phyloP scores from a whole-genome alignment of 1,140 invertebrate species.

The Euborellia annulipes region DNA sequence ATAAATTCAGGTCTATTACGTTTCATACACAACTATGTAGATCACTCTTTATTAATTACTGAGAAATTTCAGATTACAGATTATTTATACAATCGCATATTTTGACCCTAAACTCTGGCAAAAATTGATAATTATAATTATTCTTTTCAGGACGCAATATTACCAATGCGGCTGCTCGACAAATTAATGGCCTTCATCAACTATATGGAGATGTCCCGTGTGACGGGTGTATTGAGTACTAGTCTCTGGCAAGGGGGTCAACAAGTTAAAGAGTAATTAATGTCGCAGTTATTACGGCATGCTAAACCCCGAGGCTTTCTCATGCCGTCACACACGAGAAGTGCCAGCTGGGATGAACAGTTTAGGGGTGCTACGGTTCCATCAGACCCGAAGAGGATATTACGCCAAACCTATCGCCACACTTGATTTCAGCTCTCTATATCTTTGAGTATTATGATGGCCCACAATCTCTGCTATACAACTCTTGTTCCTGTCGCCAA shows the following conservation, averaged over 20 bases:
- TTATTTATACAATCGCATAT: too few species aligned
- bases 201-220: slow-evolving; percentile 99
- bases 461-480: slow-evolving; percentile 98
- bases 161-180: slow-evolving; percentile 81
- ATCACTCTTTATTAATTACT: too few species aligned
- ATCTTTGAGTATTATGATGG: slow-evolving; percentile 99
- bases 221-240: slow-evolving; percentile 89
- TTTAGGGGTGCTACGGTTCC: slow-evolving; percentile 97
- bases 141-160: too few species aligned
- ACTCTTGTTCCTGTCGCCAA: slow-evolving; percentile 71
- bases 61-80: too few species aligned
- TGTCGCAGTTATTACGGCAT: slow-evolving; percentile 85
- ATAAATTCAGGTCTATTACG: too few species aligned
- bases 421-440: slow-evolving; percentile 98
- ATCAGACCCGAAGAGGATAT: slow-evolving; percentile 91
- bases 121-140: too few species aligned
- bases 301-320: slow-evolving; percentile 75
- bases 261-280: slow-evolving; percentile 98
- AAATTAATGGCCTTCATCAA: slow-evolving; percentile 99
- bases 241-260: slow-evolving; percentile 91
- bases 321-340: slow-evolving; percentile 47
- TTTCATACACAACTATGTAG: too few species aligned
- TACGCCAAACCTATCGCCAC: slow-evolving; percentile 96
- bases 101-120: too few species aligned
- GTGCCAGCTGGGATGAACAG: slow-evolving; percentile 73